Evolutionary conservation across 2,888 invertebrate species (phyloP), one percentile per base, ranked within the genome.

Genomic region (Glaucopsyche alexis): DNA sequence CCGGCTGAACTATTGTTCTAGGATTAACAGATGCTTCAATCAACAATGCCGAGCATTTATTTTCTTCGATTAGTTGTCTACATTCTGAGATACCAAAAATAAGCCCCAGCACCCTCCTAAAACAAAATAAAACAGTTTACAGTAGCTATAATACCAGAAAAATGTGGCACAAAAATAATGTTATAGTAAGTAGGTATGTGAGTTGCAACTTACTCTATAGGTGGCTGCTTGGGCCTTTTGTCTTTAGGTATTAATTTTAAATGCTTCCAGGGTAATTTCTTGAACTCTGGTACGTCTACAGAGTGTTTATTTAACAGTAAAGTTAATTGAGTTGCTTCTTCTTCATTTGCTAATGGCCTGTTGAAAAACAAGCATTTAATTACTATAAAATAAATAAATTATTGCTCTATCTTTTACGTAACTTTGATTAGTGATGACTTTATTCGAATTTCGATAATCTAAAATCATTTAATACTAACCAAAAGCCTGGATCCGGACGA

Each of bases 41-140:
- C 2, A 94, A 77, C 8, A 93, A 77, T 47, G 84, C 91, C 11
- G 85, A 81, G 79, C 92, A 89, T 74, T 84, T 73, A 45, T 78
- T 78, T 65, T 74, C 83, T 75, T 83, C 74, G 64, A 90, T 73
- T 14, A 83, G 78, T 76, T 79, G 79, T 40, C 72, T 80, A 73
- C 91, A 90, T 79, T 89, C 85, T 75, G 84, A 83, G 74, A 91
- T 81, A 16, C 94, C 94, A 82, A 93, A 89, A 49, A 89, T 72
- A 4, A 93, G 79, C 0, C 89, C 92, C 1, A 86, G 79, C 1
- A 87, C 82, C 81, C 83, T 89, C 67, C 93, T 93, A 45, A 84
- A 87, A 75, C 66, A 75, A 74, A 72, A 14, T 49, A 19, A 14
- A 65, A 67, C 7, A 29, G 42, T 1, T 38, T 60, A 19, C 29